Conservation (phyloP, 2,888 invertebrate genomes). For the Urechis unicinctus region DNA sequence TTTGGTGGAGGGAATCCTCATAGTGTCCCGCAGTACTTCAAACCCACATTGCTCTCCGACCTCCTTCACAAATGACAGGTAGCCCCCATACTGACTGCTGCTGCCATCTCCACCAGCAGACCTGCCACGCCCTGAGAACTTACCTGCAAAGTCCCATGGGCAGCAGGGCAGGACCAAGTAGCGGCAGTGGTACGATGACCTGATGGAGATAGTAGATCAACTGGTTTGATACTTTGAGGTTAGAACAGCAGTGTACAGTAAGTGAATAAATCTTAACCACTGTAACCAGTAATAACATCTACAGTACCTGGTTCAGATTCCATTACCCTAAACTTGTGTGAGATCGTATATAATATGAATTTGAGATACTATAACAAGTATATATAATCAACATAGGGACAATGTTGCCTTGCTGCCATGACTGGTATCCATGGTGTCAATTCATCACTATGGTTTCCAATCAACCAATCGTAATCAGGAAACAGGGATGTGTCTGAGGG, state of each 20-base stretch:
- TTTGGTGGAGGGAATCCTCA: slow-evolving; percentile 96
- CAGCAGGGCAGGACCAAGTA: slow-evolving; percentile 95
- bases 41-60: slow-evolving; percentile 72
- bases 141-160: slow-evolving; percentile 83
- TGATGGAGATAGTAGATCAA: slow-evolving; percentile 61
- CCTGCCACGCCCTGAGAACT: slow-evolving; percentile 60
- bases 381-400: neutral
- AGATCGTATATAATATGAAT: too few relatives aligned
- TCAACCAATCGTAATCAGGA: slow-evolving; percentile 80
- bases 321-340: too few relatives aligned
- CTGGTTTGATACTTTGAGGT: neutral
- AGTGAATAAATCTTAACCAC: neutral
- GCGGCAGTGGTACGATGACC: slow-evolving; percentile 55
- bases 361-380: too few relatives aligned
- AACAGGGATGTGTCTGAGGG: slow-evolving; percentile 65
- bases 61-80: slow-evolving; percentile 51
- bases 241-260: neutral
- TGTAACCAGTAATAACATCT: too few relatives aligned
- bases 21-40: slow-evolving; percentile 66
- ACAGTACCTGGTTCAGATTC: too few relatives aligned
- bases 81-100: slow-evolving; percentile 70
- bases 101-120: slow-evolving; percentile 22
- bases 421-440: slow-evolving; percentile 98
- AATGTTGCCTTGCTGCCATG: slow-evolving; percentile 67
- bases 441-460: slow-evolving; percentile 98